Base-by-base conservation (phyloP, 2,113 vertebrate genomes). In the Pitta sordida region DNA sequence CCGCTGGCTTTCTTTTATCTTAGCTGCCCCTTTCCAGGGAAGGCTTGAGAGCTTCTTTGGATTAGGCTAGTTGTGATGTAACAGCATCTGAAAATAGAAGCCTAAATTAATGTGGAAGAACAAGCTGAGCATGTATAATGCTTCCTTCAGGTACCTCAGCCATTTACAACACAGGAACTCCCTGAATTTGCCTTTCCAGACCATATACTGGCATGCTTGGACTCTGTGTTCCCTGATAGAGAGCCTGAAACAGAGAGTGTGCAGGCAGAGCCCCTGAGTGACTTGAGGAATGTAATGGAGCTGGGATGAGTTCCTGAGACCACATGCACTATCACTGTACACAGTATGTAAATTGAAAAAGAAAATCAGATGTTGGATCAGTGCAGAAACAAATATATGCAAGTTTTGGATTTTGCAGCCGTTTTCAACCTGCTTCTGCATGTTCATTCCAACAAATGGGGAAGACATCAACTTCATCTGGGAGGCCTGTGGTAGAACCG, bases 221-320 rank as follows among this genome's bases (percentile, higher is more conserved):
- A 14, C 6, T 49, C 21, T 3, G 1, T 0, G 1, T 67, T 83
- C 43, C 23, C 32, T 7, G 24, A 6, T 32, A 62, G 36, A 1
- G 4, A 1, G 15, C 59, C 32, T 55, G 64, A 83, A 77, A 59
- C 44, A 32, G 15, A 67, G 30, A 64, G 39, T 36, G 4, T 7
- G 3, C 48, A 78, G 81, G 7, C 56, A 60, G 51, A 67, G 29
- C 16, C 21, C 11, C 29, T n/a, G 24, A 30, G 22, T 24, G 53
- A 34, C n/a, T 9, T 49, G 37, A 41, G 39, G 56, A 91, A 68
- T 21, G 12, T 7, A 3, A n/a, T 2, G 2, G 36, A 73, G 37
- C 67, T 82, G 52, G 9, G 13, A n/a, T 49, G 20, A 75, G n/a
- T 64, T 67, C 62, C 62, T 92, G 37, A 64, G 69, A 29, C 74